Conservation (phyloP, 1,140 invertebrate genomes). For the Dendrolimus punctatus region DNA sequence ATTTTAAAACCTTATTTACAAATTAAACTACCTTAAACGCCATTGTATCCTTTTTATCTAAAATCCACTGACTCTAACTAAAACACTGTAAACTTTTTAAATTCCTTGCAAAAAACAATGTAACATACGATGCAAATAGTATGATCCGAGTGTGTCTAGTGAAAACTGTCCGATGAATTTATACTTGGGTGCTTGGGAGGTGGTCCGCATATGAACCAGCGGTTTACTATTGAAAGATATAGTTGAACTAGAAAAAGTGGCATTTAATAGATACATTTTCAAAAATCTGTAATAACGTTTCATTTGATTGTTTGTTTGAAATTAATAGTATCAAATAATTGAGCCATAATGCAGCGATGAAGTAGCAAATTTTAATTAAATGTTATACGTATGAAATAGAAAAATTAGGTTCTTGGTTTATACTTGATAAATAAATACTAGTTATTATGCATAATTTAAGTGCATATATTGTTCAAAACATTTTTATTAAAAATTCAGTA, state of each 20-base stretch:
- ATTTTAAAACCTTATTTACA: too few species aligned
- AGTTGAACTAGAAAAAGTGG: background rate
- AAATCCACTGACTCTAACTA: constrained; percentile 22
- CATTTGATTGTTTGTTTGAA: too few species aligned
- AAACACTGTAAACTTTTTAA: constrained; percentile 17
- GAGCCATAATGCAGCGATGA: too few species aligned
- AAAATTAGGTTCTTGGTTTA: too few species aligned
- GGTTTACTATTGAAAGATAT: background rate
- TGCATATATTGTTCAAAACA: too few species aligned
- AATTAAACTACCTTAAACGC: constrained; percentile 33
- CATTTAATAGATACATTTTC: background rate
- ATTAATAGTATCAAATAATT: too few species aligned
- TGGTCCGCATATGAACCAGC: constrained; percentile 15
- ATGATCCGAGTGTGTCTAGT: constrained; percentile 35
- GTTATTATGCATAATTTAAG: too few species aligned
- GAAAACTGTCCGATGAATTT: constrained; percentile 35
- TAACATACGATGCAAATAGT: constrained; percentile 24
- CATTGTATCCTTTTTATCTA: constrained; percentile 25
- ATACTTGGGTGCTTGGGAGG: constrained; percentile 29
- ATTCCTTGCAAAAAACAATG: constrained; percentile 9
- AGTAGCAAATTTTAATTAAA: too few species aligned
- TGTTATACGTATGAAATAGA: too few species aligned
- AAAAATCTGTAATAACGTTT: too few species aligned
- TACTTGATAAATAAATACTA: too few species aligned
- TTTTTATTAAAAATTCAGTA: too few species aligned